Base-by-base conservation (phyloP, 2,888 invertebrate genomes). In the Leptogaster cylindrica region DNA sequence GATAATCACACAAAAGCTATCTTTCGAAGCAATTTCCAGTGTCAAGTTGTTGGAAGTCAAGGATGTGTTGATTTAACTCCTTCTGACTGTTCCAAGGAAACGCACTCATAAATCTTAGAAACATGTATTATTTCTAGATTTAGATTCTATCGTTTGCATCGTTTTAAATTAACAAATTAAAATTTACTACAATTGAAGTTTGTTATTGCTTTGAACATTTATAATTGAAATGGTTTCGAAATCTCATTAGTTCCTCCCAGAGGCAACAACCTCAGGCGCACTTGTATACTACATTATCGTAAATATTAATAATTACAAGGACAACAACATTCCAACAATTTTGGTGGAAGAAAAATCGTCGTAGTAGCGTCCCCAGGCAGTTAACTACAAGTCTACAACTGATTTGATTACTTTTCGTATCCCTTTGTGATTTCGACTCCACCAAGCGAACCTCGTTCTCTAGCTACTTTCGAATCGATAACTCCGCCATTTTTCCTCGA, bases 171-270 rank as follows among this genome's bases (percentile, higher is more conserved):
- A n/a, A n/a, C n/a, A n/a, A n/a, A n/a, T n/a, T n/a, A n/a, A n/a
- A n/a, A n/a, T n/a, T n/a, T n/a, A n/a, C n/a, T n/a, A n/a, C n/a
- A n/a, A n/a, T n/a, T n/a, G n/a, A n/a, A n/a, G n/a, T n/a, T n/a
- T n/a, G n/a, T n/a, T n/a, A n/a, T n/a, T n/a, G n/a, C n/a, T n/a
- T n/a, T n/a, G n/a, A n/a, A n/a, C 31, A 51, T 51, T 51, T 28
- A 51, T 51, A 51, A 51, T 51, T 51, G 7, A 51, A 51, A 31
- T 51, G 14, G 27, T 28, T 28, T n/a, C 28, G 28, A 51, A 28
- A 27, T 31, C 51, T 27, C 28, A 23, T 10, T 28, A 28, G 14
- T 51, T 25, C 14, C 16, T 28, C 51, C 8, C 51, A 6, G 1
- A 16, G 16, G 51, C 25, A 51, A 14, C 1, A 51, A 12, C 8